Conservation (phyloP, 2,113 vertebrate species). For the Anas platyrhynchos region DNA sequence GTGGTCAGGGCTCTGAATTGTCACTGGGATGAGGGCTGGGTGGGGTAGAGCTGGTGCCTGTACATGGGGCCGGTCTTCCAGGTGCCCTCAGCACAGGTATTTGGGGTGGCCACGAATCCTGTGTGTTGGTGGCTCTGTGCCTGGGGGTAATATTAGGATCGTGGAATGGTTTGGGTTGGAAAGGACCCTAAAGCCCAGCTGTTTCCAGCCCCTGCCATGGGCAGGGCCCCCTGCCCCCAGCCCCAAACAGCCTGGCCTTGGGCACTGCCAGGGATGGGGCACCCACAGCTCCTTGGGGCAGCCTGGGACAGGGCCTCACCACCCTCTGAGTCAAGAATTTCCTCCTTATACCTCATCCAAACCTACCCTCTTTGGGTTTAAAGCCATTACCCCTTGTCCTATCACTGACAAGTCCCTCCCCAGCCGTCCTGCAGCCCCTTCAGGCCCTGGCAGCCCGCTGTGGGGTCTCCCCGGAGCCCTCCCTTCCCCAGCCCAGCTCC, state of each 20-base stretch:
- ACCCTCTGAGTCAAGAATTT: not conserved
- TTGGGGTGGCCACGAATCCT: accelerated
- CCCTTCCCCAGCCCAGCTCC: too few species aligned
- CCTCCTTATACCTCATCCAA: not conserved
- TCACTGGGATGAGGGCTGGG: accelerated
- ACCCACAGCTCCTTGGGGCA: not conserved
- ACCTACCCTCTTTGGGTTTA: not conserved
- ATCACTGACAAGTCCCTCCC: too few species aligned
- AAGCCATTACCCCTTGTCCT: too few species aligned
- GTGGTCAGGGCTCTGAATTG: not conserved
- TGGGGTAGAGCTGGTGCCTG: accelerated
- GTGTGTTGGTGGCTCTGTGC: accelerated
- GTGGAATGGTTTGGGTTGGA: not conserved
- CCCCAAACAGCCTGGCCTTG: not conserved
- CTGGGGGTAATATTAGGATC: too few species aligned
- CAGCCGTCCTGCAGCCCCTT: too few species aligned
- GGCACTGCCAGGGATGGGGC: not conserved
- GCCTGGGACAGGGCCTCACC: not conserved
- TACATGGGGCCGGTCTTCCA: too few species aligned
- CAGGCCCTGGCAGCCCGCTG: too few species aligned
- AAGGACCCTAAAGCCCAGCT: not conserved
- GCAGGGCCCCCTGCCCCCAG: not conserved
- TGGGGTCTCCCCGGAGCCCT: too few species aligned
- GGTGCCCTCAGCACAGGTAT: accelerated
- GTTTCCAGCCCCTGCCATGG: not conserved